phyloP scores from a whole-genome alignment of 2,113 vertebrate genomes.

The Rhineura floridana region DNA sequence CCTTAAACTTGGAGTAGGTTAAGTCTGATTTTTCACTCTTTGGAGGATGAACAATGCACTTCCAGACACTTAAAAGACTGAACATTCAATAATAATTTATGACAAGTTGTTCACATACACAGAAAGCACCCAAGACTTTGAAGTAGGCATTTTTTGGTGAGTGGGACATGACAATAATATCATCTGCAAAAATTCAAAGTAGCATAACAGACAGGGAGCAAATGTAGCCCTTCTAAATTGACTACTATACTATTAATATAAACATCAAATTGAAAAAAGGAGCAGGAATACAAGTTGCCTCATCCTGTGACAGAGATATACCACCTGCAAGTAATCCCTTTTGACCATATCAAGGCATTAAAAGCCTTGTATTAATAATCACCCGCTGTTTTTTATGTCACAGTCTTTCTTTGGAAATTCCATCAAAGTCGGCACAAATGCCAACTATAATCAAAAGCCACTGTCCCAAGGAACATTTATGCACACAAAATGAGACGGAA shows the following conservation, averaged over 20 bases:
- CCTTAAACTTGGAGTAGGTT: not conserved
- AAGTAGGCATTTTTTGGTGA: not conserved
- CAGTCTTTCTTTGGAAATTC: not conserved
- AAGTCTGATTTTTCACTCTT: no score
- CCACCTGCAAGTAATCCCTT: not conserved
- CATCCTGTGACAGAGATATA: not conserved
- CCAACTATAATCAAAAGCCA: not conserved
- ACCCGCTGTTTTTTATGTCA: not conserved
- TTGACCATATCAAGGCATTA: not conserved
- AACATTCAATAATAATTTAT: not conserved
- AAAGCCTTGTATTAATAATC: not conserved
- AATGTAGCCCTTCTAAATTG: not conserved
- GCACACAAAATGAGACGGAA: not conserved
- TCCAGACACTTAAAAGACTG: no score
- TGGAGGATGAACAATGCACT: no score
- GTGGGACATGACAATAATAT: not conserved
- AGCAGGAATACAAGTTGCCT: not conserved
- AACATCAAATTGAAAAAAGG: not conserved
- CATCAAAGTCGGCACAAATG: not conserved
- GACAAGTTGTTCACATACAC: not conserved
- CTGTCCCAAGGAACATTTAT: not conserved
- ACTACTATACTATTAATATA: not conserved
- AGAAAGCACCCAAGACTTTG: not conserved
- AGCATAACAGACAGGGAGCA: not conserved
- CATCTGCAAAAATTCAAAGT: not conserved